phyloP scores from a whole-genome alignment of 2,888 invertebrate genomes.

The Ernsta delagoae region DNA sequence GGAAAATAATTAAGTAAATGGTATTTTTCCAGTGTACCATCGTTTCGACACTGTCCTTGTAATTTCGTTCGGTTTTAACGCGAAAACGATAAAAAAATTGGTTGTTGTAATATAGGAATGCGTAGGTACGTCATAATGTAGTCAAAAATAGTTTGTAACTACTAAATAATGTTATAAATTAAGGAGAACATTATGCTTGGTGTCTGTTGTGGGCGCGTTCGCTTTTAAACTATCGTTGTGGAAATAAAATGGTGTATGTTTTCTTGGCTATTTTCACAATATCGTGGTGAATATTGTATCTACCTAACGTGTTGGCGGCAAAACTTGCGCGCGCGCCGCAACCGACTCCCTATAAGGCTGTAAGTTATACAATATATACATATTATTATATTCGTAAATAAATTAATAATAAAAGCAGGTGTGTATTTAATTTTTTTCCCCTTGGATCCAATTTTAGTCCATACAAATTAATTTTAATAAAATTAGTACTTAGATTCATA shows the following conservation, averaged over 20 bases:
- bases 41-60: conserved; percentile 29
- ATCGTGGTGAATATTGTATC: conserved; percentile 39
- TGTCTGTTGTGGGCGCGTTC: conserved; percentile 56
- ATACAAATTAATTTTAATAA: too few species aligned
- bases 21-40: conserved; percentile 42
- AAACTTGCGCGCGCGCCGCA: conserved; percentile 39
- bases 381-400: conserved; percentile 84
- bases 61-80: conserved; percentile 39
- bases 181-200: conserved; percentile 65
- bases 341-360: conserved; percentile 69
- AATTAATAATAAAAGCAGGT: conserved; percentile 78
- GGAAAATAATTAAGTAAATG: conserved; percentile 20
- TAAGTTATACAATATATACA: conserved; percentile 84
- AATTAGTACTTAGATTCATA: too few species aligned
- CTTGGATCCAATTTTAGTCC: too few species aligned
- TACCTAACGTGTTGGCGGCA: neutral
- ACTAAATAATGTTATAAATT: conserved; percentile 55
- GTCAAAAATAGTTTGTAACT: conserved; percentile 53
- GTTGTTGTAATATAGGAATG: conserved; percentile 73
- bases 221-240: conserved; percentile 41
- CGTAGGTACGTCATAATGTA: conserved; percentile 53
- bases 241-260: conserved; percentile 52
- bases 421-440: conserved; percentile 16
- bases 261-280: conserved; percentile 50
- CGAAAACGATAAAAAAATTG: conserved; percentile 54